Conservation (phyloP, 2,888 invertebrate genomes). For the Heliconius hortense region DNA sequence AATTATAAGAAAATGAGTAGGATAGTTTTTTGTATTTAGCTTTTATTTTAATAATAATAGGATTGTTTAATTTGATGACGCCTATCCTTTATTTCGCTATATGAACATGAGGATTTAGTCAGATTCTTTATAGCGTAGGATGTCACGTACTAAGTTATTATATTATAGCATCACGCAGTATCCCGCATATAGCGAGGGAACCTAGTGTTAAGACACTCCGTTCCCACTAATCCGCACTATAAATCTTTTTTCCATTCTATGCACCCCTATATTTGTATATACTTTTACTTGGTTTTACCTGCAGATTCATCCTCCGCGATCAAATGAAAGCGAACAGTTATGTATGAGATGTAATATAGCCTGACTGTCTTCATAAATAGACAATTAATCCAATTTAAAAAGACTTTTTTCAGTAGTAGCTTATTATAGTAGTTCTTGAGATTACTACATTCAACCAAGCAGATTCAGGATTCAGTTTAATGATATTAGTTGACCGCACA, state of each 20-base stretch:
- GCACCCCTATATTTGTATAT: background rate
- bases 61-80: background rate
- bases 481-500: no score
- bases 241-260: no score
- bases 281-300: background rate
- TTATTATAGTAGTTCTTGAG: no score
- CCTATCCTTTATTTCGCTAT: background rate
- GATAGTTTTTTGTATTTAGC: background rate
- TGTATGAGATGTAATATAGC: no score
- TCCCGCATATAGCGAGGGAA: background rate
- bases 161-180: background rate
- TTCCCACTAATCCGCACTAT: background rate
- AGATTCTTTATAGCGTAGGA: background rate
- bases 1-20: constrained; percentile 23
- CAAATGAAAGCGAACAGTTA: background rate
- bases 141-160: background rate
- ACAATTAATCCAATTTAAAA: no score
- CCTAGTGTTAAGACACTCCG: no score
- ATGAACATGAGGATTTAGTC: background rate
- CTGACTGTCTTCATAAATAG: no score
- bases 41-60: background rate
- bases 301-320: background rate
- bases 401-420: no score
- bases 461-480: no score
- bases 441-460: no score